These are phyloP conservation scores for Glomeris marginata DNA, from an alignment of 2,888 invertebrate genomes.

Conservation along the genomic window DNA sequence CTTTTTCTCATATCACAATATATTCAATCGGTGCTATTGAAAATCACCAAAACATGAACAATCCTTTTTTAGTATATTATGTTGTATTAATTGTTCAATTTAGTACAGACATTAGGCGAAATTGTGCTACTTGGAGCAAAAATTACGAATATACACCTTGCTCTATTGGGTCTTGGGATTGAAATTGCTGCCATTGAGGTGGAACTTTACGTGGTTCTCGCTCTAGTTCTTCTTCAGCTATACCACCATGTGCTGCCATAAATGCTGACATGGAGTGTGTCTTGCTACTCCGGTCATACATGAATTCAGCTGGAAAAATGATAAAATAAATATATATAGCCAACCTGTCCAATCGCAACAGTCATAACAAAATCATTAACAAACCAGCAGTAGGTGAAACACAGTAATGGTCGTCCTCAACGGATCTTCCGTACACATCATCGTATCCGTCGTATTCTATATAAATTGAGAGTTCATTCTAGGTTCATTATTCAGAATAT, in stretches of 20 bases:
- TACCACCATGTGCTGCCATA: conserved; percentile 43
- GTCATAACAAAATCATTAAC: background rate
- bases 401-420: conserved; percentile 72
- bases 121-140: too few species aligned
- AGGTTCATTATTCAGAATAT: background rate
- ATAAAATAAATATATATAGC: background rate
- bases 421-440: conserved; percentile 82
- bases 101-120: too few species aligned
- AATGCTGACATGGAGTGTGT: conserved; percentile 48
- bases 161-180: background rate
- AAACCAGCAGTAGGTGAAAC: conserved; percentile 69
- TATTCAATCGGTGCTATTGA: too few species aligned
- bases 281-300: conserved; percentile 55
- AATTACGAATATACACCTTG: too few species aligned
- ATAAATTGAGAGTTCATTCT: conserved; percentile 16
- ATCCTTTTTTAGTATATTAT: conserved; percentile 17
- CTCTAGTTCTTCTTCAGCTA: conserved; percentile 52
- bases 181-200: background rate
- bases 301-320: conserved; percentile 43
- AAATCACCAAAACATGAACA: too few species aligned
- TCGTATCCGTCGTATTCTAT: conserved; percentile 77
- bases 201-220: conserved; percentile 28
- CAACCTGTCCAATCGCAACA: background rate
- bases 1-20: too few species aligned
- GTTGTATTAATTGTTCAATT: background rate